phyloP scores from a whole-genome alignment of 2,888 invertebrate species.

The Hofmannophila pseudospretella region DNA sequence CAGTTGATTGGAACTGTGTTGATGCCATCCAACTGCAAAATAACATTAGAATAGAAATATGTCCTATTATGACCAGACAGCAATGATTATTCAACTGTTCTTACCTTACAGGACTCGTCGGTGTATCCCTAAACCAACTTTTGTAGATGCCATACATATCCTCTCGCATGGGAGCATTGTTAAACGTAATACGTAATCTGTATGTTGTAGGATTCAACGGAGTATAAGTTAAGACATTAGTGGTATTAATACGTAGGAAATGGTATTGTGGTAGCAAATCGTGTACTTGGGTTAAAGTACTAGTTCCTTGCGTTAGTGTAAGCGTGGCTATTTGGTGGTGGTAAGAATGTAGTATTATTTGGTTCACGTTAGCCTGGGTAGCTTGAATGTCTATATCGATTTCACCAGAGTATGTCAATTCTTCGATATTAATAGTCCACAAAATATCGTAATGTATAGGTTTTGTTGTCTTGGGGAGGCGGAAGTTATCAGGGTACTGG shows the following conservation, averaged over 20 bases:
- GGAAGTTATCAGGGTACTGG: slow-evolving; percentile 33
- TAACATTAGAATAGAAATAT: too few species aligned
- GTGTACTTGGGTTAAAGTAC: slow-evolving; percentile 16
- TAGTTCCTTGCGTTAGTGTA: slow-evolving; percentile 58
- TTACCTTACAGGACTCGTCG: slow-evolving; percentile 35
- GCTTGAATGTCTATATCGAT: slow-evolving; percentile 49
- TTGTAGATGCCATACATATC: slow-evolving; percentile 68
- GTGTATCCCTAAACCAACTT: slow-evolving; percentile 53
- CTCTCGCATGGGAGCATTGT: slow-evolving; percentile 39
- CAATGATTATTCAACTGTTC: too few species aligned
- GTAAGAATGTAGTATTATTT: slow-evolving; percentile 54
- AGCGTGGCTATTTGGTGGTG: slow-evolving; percentile 41
- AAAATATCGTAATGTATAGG: slow-evolving; percentile 73
- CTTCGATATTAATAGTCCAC: slow-evolving; percentile 56
- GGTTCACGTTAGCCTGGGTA: slow-evolving; percentile 35
- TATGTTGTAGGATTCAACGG: too few species aligned
- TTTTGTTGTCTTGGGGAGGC: slow-evolving; percentile 66
- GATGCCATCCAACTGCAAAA: slow-evolving; percentile 77
- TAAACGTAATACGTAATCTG: slow-evolving; percentile 38
- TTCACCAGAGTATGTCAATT: slow-evolving; percentile 43
- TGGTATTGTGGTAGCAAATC: slow-evolving; percentile 30
- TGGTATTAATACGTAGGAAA: slow-evolving; percentile 35
- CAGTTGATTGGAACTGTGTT: slow-evolving; percentile 83
- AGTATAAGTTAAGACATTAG: slow-evolving; percentile 30
- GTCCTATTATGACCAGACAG: too few species aligned